Evolutionary conservation across 2,888 invertebrate genomes (phyloP), one percentile per base, ranked within the genome.

Genomic region (Acleris emargana): DNA sequence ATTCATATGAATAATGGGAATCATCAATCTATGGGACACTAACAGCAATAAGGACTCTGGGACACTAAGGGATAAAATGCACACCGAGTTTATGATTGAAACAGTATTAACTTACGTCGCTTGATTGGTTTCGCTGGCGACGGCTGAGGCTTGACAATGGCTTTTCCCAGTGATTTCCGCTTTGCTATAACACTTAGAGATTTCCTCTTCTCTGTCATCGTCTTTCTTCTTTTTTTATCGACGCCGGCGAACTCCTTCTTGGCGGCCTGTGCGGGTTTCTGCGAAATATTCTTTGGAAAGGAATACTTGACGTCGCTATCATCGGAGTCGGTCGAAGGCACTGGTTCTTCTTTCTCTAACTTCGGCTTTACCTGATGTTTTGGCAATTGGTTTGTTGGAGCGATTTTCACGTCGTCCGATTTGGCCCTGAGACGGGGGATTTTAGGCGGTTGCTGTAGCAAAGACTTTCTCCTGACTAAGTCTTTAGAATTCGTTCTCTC

Each of bases 241-340:
- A 71, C 38, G 2, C 7, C 57, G 2, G 43, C 50, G 11, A 20
- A n/a, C 18, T 57, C 57, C 28, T 17, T 16, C 32, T 66, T 58
- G 1, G 32, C 58, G 7, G 20, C 9, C 18, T 32, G 61, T 7
- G 47, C 55, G 7, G 25, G 45, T 57, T 67, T 68, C 17, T 60
- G 58, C 9, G 57, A 38, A 20, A 61, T 70, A 32, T 75, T 73
- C 72, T 80, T 79, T 7, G 92, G 92, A 73, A 92, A 92, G 20
- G 92, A 89, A 74, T 92, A 92, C 79, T 91, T 91, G 1, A 89
- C 78, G 52, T 91, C 91, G 66, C 88, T 90, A 60, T 92, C 92
- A 47, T 92, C 92, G 0, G 91, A 91, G 74, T 91, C 91, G 18
- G 85, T 86, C 4, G 82, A 81, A 69, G 77, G 75, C 69, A 74